These are phyloP conservation scores for Eutolmus rufibarbis DNA, from an alignment of 2,888 invertebrate species.

Conservation along the genomic window DNA sequence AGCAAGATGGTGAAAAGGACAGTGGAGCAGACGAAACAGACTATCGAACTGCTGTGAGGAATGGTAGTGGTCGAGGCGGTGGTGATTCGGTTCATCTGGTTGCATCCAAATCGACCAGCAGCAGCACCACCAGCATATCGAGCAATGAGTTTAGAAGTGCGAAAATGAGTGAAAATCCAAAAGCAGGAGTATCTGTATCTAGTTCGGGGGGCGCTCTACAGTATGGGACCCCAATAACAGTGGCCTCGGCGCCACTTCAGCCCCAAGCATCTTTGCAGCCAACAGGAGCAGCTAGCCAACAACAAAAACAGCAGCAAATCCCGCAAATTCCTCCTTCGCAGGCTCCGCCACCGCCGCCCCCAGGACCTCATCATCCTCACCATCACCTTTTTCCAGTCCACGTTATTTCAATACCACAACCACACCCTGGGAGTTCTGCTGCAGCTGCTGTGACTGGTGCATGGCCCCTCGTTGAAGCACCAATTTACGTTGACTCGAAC, in stretches of 20 bases:
- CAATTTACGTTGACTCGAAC: conserved; percentile 69
- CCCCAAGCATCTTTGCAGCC: conserved; percentile 44
- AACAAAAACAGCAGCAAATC: conserved; percentile 46
- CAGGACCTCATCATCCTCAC: conserved; percentile 64
- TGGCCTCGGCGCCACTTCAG: conserved; percentile 20
- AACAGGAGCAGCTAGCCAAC: conserved; percentile 41
- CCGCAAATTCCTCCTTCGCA: conserved; percentile 53
- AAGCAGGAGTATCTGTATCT: conserved; percentile 45
- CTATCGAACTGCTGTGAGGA: not conserved
- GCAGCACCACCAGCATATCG: not conserved
- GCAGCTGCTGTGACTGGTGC: conserved; percentile 60
- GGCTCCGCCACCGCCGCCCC: conserved; percentile 63
- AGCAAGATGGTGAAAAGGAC: not conserved
- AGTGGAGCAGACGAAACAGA: conserved; percentile 4
- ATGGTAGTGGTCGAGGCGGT: conserved; percentile 4
- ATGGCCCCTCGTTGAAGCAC: conserved; percentile 65
- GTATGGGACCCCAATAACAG: not conserved
- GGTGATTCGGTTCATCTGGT: not conserved
- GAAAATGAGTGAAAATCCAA: conserved; percentile 19
- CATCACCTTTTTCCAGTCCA: conserved; percentile 66
- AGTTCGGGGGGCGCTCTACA: not conserved
- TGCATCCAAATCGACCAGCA: not conserved
- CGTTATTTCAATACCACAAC: conserved; percentile 61
- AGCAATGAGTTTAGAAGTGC: conserved; percentile 12
- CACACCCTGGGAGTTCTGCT: conserved; percentile 57